Evolutionary conservation across 2,888 invertebrate species (phyloP).

Genomic region (Selenia dentaria): DNA sequence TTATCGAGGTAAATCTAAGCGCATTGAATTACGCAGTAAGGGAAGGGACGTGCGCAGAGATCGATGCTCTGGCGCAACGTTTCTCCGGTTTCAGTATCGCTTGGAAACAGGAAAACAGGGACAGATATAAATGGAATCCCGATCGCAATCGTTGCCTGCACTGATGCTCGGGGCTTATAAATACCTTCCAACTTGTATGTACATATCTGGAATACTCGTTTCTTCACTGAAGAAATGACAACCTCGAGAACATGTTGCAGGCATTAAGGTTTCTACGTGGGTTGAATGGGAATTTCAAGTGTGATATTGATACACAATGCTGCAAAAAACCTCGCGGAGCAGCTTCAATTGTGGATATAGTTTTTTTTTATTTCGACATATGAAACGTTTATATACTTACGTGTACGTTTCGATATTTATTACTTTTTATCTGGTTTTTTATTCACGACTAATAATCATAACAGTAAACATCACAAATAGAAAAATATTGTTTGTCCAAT

Average conservation of each 20-base stretch:
- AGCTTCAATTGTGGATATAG: slow-evolving; percentile 5
- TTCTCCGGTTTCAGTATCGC: slow-evolving; percentile 39
- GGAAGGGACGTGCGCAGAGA: slow-evolving; percentile 24
- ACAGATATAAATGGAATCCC: slow-evolving; percentile 67
- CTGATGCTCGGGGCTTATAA: slow-evolving; percentile 32
- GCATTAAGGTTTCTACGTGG: slow-evolving; percentile 35
- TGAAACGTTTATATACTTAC: slow-evolving; percentile 5
- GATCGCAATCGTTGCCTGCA: slow-evolving; percentile 44
- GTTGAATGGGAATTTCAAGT: slow-evolving; percentile 28
- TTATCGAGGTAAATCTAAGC: slow-evolving; percentile 8
- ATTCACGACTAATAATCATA: too few species aligned
- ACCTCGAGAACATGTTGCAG: slow-evolving; percentile 32
- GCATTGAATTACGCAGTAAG: slow-evolving; percentile 14
- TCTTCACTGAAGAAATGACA: slow-evolving; percentile 33
- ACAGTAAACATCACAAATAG: too few species aligned
- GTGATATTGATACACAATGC: slow-evolving; percentile 28
- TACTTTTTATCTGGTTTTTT: too few species aligned
- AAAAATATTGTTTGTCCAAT: too few species aligned
- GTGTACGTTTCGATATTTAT: too few species aligned
- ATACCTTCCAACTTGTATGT: slow-evolving; percentile 34
- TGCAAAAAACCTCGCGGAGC: slow-evolving; percentile 12
- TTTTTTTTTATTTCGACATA: too few species aligned
- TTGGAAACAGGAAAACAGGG: slow-evolving; percentile 66
- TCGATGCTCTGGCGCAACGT: slow-evolving; percentile 38
- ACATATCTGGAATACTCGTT: slow-evolving; percentile 35